Conservation (phyloP, 1,140 invertebrate genomes). For the Achatina immaculata region DNA sequence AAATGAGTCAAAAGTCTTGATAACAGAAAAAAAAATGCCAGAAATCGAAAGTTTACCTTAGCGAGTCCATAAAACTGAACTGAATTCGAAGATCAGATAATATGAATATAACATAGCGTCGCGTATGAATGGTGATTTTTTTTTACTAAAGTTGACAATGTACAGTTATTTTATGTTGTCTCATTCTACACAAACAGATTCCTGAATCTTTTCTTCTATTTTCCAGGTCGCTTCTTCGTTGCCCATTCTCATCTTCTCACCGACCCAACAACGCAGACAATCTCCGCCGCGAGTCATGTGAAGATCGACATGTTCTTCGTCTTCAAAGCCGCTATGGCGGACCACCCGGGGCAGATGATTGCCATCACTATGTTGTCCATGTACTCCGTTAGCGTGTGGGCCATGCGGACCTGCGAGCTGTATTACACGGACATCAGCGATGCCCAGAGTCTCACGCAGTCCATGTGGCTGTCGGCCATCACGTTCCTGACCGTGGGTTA, state of each 20-base stretch:
- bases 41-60: too few species aligned
- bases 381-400: conserved; percentile 67
- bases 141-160: too few species aligned
- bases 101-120: too few species aligned
- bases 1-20: too few species aligned
- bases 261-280: conserved; percentile 68
- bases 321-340: conserved; percentile 70
- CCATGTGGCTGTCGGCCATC: conserved; percentile 70
- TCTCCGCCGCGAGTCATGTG: conserved; percentile 69
- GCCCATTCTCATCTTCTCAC: conserved; percentile 67
- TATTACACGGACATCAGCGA: conserved; percentile 56
- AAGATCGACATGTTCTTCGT: conserved; percentile 68
- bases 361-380: conserved; percentile 61
- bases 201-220: too few species aligned
- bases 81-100: too few species aligned
- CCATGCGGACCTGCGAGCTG: conserved; percentile 65
- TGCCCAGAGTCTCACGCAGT: conserved; percentile 49
- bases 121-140: too few species aligned
- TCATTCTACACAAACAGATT: too few species aligned
- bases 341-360: conserved; percentile 67
- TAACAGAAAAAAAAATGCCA: too few species aligned
- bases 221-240: conserved; percentile 65
- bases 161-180: too few species aligned
- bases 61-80: too few species aligned
- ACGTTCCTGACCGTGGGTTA: conserved; percentile 71